phyloP scores from a whole-genome alignment of 2,113 vertebrate genomes.

The Ameiurus melas region DNA sequence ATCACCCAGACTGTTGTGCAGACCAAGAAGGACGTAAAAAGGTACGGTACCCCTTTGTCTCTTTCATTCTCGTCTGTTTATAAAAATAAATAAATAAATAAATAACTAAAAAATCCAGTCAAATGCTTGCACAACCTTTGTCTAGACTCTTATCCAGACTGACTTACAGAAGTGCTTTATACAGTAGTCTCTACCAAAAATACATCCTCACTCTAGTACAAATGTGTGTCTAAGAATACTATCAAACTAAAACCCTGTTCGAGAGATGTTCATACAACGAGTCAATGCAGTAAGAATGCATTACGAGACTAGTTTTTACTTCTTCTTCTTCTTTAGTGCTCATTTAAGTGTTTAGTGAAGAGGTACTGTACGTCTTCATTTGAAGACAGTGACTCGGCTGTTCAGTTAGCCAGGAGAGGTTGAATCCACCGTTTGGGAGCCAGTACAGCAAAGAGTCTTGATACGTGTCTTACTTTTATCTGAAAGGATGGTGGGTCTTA shows the following conservation, averaged over 20 bases:
- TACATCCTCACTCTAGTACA: not conserved
- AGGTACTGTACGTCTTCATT: not conserved
- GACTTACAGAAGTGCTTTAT: not conserved
- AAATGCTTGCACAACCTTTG: not conserved
- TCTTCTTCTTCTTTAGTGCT: not conserved
- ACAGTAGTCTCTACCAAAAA: not conserved
- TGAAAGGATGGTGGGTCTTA: not conserved
- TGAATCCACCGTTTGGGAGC: not conserved
- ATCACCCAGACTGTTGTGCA: constrained; percentile 6
- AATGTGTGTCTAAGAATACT: not conserved
- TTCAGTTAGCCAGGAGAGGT: not conserved
- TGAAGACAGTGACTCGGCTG: not conserved
- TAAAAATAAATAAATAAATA: no score
- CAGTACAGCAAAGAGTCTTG: no score
- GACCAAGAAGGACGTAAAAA: constrained; percentile 16
- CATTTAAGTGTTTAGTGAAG: not conserved
- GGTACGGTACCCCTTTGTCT: constrained; percentile 9
- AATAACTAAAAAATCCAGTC: no score
- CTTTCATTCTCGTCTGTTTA: no score
- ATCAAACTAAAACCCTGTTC: not conserved
- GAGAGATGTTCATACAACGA: not conserved
- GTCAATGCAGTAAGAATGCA: not conserved
- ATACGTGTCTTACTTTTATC: not conserved
- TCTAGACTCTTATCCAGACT: not conserved
- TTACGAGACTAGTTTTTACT: not conserved